Percentiles rank a stretch among this genome's conserved stretches.
These are phyloP conservation scores for Parambassis ranga DNA, from an alignment of 2,797 vertebrate genomes.

Conservation along the genomic window DNA sequence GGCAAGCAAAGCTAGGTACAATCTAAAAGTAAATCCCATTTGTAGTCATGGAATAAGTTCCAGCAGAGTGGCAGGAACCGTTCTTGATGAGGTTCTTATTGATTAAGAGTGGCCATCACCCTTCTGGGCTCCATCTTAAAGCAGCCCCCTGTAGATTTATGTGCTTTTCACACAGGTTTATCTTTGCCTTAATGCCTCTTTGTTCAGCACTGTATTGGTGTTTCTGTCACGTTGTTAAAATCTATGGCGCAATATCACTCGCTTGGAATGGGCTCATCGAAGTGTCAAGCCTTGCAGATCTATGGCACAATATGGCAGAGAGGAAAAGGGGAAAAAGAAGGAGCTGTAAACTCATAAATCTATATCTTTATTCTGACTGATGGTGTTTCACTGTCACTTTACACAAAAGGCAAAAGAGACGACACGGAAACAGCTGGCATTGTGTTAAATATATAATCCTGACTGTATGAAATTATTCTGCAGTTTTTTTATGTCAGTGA, in stretches of 20 bases:
- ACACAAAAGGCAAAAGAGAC: constrained; percentile 36
- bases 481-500: constrained; percentile 5
- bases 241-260: constrained; percentile 79
- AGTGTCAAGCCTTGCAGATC: constrained; percentile 70
- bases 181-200: constrained; percentile 79
- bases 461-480: constrained; percentile 22
- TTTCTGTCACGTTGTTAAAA: constrained; percentile 78
- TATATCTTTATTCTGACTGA: constrained; percentile 66
- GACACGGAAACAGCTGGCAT: constrained; percentile 24
- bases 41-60: constrained; percentile 28
- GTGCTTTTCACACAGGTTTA: constrained; percentile 71
- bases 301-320: constrained; percentile 69
- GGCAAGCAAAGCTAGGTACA: constrained; percentile 21
- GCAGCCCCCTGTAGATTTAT: constrained; percentile 64
- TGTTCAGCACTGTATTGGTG: constrained; percentile 78
- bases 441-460: constrained; percentile 32
- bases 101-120: constrained; percentile 69
- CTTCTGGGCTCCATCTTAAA: constrained; percentile 63
- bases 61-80: constrained; percentile 52
- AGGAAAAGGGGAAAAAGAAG: constrained; percentile 43
- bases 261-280: constrained; percentile 73
- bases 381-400: constrained; percentile 29
- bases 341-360: constrained; percentile 62
- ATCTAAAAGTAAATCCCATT: constrained; percentile 26
- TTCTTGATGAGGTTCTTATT: constrained; percentile 73